Evolutionary conservation across 2,113 vertebrate genomes (phyloP).

Genomic region (Antennarius striatus): DNA sequence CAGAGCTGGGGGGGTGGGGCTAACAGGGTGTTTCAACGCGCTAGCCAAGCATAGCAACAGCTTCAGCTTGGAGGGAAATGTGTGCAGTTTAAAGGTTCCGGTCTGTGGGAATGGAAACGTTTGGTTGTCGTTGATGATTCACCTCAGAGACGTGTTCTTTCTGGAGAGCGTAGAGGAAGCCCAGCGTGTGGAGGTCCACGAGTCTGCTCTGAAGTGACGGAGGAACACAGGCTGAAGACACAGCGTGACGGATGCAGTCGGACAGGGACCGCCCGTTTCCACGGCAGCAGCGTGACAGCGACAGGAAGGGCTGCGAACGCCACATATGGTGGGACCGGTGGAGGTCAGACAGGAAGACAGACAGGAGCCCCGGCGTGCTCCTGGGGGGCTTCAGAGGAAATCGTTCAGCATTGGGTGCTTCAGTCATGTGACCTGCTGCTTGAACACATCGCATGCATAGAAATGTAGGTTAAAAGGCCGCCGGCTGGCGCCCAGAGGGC

Average conservation of each 20-base stretch:
- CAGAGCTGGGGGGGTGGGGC: slow-evolving; percentile 26
- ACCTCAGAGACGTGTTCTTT: too few species aligned
- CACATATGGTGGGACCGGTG: slow-evolving; percentile 76
- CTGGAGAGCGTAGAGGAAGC: too few species aligned
- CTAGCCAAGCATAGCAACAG: slow-evolving; percentile 19
- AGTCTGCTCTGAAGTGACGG: not conserved
- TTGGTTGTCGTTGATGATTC: too few species aligned
- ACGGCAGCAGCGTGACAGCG: slow-evolving; percentile 55
- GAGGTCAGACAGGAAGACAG: slow-evolving; percentile 73
- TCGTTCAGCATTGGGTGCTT: too few species aligned
- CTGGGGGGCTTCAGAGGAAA: slow-evolving; percentile 29
- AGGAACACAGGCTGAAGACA: slow-evolving; percentile 21
- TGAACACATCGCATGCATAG: slow-evolving; percentile 35
- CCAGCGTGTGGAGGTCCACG: too few species aligned
- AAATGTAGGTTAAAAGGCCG: slow-evolving; percentile 60
- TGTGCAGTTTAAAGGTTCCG: too few species aligned
- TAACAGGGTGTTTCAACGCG: slow-evolving; percentile 44
- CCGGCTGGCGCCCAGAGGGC: slow-evolving; percentile 46
- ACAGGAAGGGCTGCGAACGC: slow-evolving; percentile 76
- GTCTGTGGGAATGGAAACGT: too few species aligned
- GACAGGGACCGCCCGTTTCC: slow-evolving; percentile 36
- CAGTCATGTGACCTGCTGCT: too few species aligned
- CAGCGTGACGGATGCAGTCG: slow-evolving; percentile 34
- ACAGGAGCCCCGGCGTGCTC: slow-evolving; percentile 66
- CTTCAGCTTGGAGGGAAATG: not conserved